A percentile compares a stretch with the other conserved stretches of the same genome.
Evolutionary conservation across 2,113 vertebrate species (phyloP).

Genomic region (Ammodytes marinus): DNA sequence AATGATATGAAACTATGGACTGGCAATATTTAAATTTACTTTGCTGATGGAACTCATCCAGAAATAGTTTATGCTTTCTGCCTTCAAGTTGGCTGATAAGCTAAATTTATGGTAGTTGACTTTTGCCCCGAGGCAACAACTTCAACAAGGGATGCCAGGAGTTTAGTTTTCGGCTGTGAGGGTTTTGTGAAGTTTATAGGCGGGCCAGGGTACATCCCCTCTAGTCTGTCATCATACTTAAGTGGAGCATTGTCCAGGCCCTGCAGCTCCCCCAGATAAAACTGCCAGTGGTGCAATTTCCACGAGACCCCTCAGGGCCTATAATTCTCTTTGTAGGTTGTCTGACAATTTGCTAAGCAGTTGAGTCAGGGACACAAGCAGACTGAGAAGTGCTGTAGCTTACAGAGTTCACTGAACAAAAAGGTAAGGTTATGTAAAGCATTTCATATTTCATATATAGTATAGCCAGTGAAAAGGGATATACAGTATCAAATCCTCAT

Average conservation of each 20-base stretch:
- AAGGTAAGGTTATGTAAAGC: constrained; percentile 39
- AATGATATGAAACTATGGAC: constrained; percentile 23
- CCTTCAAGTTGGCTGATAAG: constrained; percentile 51
- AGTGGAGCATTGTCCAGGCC: constrained; percentile 77
- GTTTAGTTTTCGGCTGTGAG: constrained; percentile 70
- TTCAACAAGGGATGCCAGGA: constrained; percentile 57
- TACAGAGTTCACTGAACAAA: constrained; percentile 33
- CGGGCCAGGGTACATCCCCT: constrained; percentile 70
- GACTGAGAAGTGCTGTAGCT: constrained; percentile 62
- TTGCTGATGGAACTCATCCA: constrained; percentile 55
- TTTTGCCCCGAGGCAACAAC: constrained; percentile 63
- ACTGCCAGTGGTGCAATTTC: constrained; percentile 83
- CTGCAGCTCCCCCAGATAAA: constrained; percentile 77
- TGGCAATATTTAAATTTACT: constrained; percentile 34
- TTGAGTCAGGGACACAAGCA: constrained; percentile 63
- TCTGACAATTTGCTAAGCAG: constrained; percentile 83
- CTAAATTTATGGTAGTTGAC: constrained; percentile 60
- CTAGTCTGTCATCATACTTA: constrained; percentile 81
- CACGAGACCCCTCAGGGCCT: constrained; percentile 76
- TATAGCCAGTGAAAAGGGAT: constrained; percentile 1
- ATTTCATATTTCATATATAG: constrained; percentile 27
- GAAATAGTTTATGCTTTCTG: constrained; percentile 32
- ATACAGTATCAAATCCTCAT: neutral
- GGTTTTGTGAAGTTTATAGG: constrained; percentile 74
- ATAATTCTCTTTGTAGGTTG: constrained; percentile 84